Evolutionary conservation across 2,888 invertebrate species (phyloP), one percentile per base, ranked within the genome.

Genomic region (Branchellion lobata): DNA sequence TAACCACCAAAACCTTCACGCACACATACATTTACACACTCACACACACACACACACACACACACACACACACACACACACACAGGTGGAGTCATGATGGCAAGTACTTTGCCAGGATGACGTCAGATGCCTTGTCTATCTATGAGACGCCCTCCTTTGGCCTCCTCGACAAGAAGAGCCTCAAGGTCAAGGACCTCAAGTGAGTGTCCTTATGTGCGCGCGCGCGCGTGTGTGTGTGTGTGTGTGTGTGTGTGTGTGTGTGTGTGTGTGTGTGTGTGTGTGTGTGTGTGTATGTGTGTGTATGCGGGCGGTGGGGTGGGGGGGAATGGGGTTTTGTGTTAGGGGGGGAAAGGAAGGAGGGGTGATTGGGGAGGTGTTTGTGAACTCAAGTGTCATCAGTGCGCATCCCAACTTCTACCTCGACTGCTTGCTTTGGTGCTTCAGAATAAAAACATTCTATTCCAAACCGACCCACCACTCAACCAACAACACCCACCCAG

Each of bases 91-190:
- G 95, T 79, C 92, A 93, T 86, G 96, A 97, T 87, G 97, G 97
- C 86, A 92, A 93, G 86, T 98, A 93, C 89, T 95, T 98, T 85
- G 97, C 96, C 0, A 90, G 94, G 81, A 91, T 96, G 86, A 92
- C 93, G 0, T 91, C 91, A 78, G 87, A 87, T 81, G 84, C 87
- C 40, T 91, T 99, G 47, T 94, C 94, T 83, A 93, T 99, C 21
- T 98, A 96, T 86, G 96, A 97, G 89, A 96, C 98, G 0, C 96
- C 96, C 0, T 94, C 95, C 27, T 98, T 98, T 88, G 94, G 93
- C 81, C 89, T 99, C 79, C 89, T 96, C 5, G 96, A 97, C 81
- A 94, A 96, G 88, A 96, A 96, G 86, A 94, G 95, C 82, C 92
- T 98, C 80, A 96, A 95, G 84, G 86, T 90, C 51, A 81, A 85